Percentiles rank a stretch among this genome's conserved stretches.
Evolutionary conservation across 2,797 vertebrate species (phyloP).

Genomic region (Coluber constrictor): DNA sequence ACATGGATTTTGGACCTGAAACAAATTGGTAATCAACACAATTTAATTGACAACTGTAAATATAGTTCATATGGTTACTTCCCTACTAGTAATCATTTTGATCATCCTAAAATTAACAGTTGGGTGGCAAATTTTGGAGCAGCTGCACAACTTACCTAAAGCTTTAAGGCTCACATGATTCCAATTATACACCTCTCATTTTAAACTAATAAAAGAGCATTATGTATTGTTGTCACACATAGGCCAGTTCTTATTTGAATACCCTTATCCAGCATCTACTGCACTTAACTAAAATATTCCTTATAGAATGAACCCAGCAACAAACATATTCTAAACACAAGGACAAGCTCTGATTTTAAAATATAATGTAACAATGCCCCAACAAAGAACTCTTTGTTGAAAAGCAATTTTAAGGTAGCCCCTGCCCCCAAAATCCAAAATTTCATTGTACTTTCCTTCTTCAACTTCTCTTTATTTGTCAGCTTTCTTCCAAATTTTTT

Average conservation of each 20-base stretch:
- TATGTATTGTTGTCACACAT: not conserved
- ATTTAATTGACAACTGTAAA: not conserved
- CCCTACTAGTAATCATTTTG: not conserved
- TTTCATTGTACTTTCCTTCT: conserved; percentile 27
- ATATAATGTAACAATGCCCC: not conserved
- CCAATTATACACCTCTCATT: not conserved
- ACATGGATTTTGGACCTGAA: not conserved
- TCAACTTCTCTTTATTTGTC: conserved; percentile 52
- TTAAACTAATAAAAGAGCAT: not conserved
- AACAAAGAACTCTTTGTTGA: conserved; percentile 45
- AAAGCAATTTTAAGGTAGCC: conserved; percentile 46
- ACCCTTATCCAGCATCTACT: not conserved
- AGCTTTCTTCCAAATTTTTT: conserved; percentile 66
- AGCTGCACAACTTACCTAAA: not conserved
- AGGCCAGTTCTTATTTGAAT: not conserved
- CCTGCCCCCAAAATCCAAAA: conserved; percentile 1
- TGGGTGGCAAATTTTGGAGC: not conserved
- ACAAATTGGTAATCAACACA: not conserved
- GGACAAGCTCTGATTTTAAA: not conserved
- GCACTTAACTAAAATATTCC: not conserved
- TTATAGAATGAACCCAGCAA: not conserved
- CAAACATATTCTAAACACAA: not conserved
- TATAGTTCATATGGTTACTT: not conserved
- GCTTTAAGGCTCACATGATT: not conserved
- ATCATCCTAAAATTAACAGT: not conserved